Percentiles rank a stretch among this genome's conserved stretches.
phyloP scores from a whole-genome alignment of 2,888 invertebrate species.

The Copidosoma aretas region DNA sequence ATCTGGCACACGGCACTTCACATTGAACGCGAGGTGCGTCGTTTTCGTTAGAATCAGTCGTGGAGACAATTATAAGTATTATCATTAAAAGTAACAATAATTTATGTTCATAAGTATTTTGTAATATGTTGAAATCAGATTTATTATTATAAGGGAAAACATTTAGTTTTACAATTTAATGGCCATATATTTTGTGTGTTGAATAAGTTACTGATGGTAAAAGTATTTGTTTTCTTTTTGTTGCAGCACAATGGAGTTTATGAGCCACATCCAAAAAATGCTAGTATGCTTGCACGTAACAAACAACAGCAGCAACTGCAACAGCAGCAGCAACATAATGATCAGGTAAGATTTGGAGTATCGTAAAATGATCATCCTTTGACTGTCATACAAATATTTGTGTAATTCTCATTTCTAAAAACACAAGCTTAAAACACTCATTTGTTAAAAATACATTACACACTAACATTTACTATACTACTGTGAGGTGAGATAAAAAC shows the following conservation, averaged over 20 bases:
- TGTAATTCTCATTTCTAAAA: neutral
- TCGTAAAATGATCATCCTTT: neutral
- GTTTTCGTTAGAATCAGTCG: slow-evolving; percentile 26
- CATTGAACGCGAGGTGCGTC: slow-evolving; percentile 64
- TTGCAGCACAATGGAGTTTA: slow-evolving; percentile 61
- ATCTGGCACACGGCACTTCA: slow-evolving; percentile 78
- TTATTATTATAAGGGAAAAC: neutral
- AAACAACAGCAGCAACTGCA: slow-evolving; percentile 42
- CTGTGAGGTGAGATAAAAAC: no score
- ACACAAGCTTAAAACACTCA: no score
- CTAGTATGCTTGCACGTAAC: slow-evolving; percentile 48
- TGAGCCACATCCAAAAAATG: slow-evolving; percentile 54
- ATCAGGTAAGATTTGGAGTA: slow-evolving; percentile 26
- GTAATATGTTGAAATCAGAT: no score
- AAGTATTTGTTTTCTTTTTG: slow-evolving; percentile 37
- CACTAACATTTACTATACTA: no score
- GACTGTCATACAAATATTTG: neutral
- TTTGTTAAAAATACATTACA: no score
- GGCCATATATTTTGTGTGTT: neutral
- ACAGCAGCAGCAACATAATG: neutral
- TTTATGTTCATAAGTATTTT: neutral
- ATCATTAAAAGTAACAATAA: no score
- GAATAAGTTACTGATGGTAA: neutral
- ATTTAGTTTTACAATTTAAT: neutral
- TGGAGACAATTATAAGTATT: slow-evolving; percentile 12